Base-by-base conservation (phyloP, 2,113 vertebrate genomes). In the Cynoglossus semilaevis region DNA sequence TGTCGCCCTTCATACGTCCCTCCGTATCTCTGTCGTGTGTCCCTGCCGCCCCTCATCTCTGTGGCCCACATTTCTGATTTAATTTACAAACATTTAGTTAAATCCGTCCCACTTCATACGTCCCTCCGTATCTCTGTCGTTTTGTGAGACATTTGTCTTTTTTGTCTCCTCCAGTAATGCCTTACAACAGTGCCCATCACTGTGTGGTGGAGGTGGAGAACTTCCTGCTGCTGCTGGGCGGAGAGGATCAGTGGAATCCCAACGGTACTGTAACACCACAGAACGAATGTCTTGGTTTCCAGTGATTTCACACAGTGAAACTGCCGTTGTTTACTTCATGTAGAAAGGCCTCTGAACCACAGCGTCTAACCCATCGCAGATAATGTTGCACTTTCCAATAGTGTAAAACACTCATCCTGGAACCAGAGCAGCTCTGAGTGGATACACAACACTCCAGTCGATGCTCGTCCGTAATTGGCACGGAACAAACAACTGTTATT, bases 161-260 rank as follows among this genome's bases (percentile, higher is more conserved):
- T 64, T 55, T 81, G 38, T 86, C 35, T 72, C 73, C 69, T 91
- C 46, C 82, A 99, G 97, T 98, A 90, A 99, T 99, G 97, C 97
- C 97, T 67, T 99, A 99, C 84, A 99, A 99, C 92, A 99, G 96
- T 5, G 97, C 97, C 42, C 97, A 99, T 91, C 97, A 99, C 86
- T 99, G 97, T 47, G 94, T 99, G 1, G 96, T 99, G 63, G 96
- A 98, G 88, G 95, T 99, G 71, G 97, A 99, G 85, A 99, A 99
- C 89, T 99, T 99, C 84, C 85, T 99, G 79, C 93, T 99, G 5
- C 92, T 99, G 67, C 74, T 99, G 43, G 97, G 97, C 22, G 97
- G 97, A 91, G 97, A 99, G 88, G 97, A 99, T 89, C 97, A 98
- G 34, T 99, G 97, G 96, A 99, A 99, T 82, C 97, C 97, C 16